Base-by-base conservation (phyloP, 2,888 invertebrate species). In the Drosophila barbarae region DNA sequence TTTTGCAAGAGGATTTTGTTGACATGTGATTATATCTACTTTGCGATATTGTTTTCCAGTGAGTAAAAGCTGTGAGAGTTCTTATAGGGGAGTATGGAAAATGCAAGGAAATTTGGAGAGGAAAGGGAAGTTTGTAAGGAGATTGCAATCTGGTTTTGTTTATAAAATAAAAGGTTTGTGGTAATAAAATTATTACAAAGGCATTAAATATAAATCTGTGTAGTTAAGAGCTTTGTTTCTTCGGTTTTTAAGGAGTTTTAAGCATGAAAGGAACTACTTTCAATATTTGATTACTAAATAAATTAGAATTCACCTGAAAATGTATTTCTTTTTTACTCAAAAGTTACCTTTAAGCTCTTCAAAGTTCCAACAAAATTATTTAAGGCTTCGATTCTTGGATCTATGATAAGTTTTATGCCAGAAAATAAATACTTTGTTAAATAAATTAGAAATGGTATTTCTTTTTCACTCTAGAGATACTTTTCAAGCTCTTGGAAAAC, bases 11-110 rank as follows among this genome's bases (percentile, higher is more conserved):
- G 59, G 38, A 60, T 50, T 35, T 18, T 61, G 63, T 63, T 42
- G 65, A 64, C 63, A 63, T 63, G 51, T 63, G 44, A 63, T 44
- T 63, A 61, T 63, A 44, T 30, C 44, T 36, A 8, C 18, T 32
- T 59, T 59, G 44, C 23, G 15, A 42, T 46, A 57, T 57, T 59
- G 36, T 57, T 32, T 56, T 51, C 4, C 36, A 52, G 36, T 51
- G 28, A 26, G 35, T n/a, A 9, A 18, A 54, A 35, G 26, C 34
- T 47, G 26, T 28, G 13, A 3, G n/a, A 10, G 28, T 18, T 23
- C 18, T 15, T 3, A 15, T 21, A 28, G 4, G 4, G 23, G 5
- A 23, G 23, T 23, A 23, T 23, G 49, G 28, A 23, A 23, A 13
- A 8, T 36, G 30, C 21, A 32, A 9, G 1, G 13, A 46, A 5